These are phyloP conservation scores for Amblyraja radiata DNA, from an alignment of 2,797 vertebrate genomes.

Conservation along the genomic window DNA sequence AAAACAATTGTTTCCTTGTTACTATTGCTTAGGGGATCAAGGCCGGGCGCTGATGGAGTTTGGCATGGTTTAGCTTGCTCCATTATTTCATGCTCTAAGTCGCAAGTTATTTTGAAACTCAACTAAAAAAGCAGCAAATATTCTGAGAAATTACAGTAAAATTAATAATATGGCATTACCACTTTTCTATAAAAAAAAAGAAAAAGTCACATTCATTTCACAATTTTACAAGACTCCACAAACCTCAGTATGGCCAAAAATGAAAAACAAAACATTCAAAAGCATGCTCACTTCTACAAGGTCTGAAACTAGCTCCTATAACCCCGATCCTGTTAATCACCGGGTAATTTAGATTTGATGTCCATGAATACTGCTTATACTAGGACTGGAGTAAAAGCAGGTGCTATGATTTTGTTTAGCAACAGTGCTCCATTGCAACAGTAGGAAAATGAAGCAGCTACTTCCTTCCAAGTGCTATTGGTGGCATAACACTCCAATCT, in stretches of 20 bases:
- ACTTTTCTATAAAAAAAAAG: no score
- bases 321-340: no score
- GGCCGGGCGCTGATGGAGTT: no score
- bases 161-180: neutral
- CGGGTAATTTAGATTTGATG: no score
- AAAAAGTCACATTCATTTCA: no score
- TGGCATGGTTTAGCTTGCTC: neutral
- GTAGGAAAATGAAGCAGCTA: conserved; percentile 7
- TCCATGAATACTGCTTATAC: neutral
- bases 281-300: no score
- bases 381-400: neutral
- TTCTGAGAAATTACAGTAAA: neutral
- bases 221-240: no score
- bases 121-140: neutral
- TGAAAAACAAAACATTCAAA: no score
- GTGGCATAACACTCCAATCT: neutral
- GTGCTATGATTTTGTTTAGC: neutral
- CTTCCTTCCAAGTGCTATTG: neutral
- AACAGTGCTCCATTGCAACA: neutral
- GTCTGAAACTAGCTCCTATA: no score
- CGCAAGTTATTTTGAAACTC: neutral
- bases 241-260: no score
- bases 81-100: neutral
- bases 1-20: neutral
- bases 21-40: neutral